Base-by-base conservation (phyloP, 2,888 invertebrate genomes). In the Synanthedon vespiformis region DNA sequence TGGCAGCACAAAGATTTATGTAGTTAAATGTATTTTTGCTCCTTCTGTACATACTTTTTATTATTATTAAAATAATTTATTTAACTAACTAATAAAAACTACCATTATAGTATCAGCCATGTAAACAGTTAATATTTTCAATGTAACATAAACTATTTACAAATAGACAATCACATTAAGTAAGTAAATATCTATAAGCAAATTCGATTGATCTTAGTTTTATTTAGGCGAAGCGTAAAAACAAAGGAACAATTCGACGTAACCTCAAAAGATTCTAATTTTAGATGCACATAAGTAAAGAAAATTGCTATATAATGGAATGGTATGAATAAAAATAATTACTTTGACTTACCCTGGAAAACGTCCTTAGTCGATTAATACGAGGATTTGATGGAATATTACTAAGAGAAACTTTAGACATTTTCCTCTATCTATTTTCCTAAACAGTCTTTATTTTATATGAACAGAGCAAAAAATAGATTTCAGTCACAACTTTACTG, bases 351-450 rank as follows among this genome's bases (percentile, higher is more conserved):
- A 86, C 87, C 78, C 86, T 81, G 57, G 85, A 87, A 76, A 73
- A 80, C 51, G 86, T 87, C 70, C 86, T 73, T 57, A 86, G 70
- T 52, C 87, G 80, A 65, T 67, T 82, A 56, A 87, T 83, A 58
- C 86, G 74, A 60, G 86, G 86, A 62, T 87, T 87, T 57, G 87
- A 85, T 58, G 86, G 83, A 58, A 86, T 77, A 72, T 86, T 88
- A 62, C 77, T 86, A 55, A 88, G 72, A 61, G 87, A 87, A 63
- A 79, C 80, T 66, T 85, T 85, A 60, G 87, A 88, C 87, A 88
- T 88, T 61, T 72, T 77, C 61, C 60, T 34, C 34, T 34, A 27
- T 27, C 27, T 61, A 55, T 58, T 63, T 58, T 61, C 55, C 55
- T 56, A 48, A 5, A 14, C 57, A 56, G 57, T 60, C 54, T 65